Conservation (phyloP, 2,888 invertebrate genomes). For the Patella depressa region DNA sequence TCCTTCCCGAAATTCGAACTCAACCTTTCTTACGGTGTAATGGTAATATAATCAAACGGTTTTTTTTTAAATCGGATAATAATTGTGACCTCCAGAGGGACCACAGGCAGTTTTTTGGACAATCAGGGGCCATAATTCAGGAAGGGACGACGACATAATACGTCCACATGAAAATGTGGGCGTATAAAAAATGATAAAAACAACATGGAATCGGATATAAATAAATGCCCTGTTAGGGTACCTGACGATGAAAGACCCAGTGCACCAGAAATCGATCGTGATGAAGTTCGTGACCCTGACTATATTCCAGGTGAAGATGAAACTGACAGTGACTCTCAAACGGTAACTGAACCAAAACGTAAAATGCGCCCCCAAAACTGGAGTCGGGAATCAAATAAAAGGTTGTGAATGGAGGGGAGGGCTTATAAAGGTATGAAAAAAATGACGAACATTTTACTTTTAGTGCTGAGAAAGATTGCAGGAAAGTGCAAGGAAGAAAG, state of each 20-base stretch:
- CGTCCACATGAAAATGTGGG: too few species aligned
- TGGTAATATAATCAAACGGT: too few species aligned
- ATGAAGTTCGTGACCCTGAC: neutral
- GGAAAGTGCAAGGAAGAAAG: neutral
- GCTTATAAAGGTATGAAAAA: neutral
- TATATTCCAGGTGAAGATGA: neutral
- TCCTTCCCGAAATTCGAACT: too few species aligned
- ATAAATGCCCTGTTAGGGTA: neutral
- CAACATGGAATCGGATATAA: too few species aligned
- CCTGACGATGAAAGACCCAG: neutral
- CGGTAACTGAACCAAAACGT: neutral
- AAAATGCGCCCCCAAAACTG: neutral
- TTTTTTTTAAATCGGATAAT: too few species aligned
- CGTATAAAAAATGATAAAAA: too few species aligned
- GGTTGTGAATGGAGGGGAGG: neutral
- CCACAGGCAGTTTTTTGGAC: too few species aligned
- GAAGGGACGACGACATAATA: neutral
- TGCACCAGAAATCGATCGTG: neutral
- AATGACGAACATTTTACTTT: neutral
- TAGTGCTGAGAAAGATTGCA: neutral
- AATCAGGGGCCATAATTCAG: too few species aligned
- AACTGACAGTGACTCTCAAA: neutral
- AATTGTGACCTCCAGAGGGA: too few species aligned
- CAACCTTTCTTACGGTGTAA: too few species aligned
- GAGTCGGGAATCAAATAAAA: neutral